A percentile compares a stretch with the other conserved stretches of the same genome.
These are phyloP conservation scores for Temnothorax nylanderi DNA, from an alignment of 1,140 invertebrate genomes.

Conservation along the genomic window DNA sequence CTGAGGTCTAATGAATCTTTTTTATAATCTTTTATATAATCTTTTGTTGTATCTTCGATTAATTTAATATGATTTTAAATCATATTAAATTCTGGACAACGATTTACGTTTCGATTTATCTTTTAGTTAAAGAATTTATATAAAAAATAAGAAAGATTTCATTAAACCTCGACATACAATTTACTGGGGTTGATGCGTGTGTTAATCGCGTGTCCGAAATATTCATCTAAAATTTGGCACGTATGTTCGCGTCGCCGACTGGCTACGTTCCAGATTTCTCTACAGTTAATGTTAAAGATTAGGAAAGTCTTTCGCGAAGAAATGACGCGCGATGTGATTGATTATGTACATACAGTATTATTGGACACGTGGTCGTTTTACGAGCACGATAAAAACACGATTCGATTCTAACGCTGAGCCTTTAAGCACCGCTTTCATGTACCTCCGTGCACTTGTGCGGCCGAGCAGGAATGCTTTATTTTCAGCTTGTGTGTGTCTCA, in stretches of 20 bases:
- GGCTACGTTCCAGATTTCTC: not conserved
- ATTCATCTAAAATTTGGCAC: constrained; percentile 67
- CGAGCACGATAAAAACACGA: constrained; percentile 19
- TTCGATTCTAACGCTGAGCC: constrained; percentile 35
- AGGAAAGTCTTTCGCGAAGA: not conserved
- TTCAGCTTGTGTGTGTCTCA: constrained; percentile 39
- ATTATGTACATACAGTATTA: constrained; percentile 40
- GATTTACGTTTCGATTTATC: not conserved
- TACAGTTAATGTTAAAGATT: constrained; percentile 32
- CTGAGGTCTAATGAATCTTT: not conserved
- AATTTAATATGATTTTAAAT: not conserved
- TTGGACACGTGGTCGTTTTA: constrained; percentile 15
- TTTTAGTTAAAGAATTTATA: constrained; percentile 29
- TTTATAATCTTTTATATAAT: not conserved
- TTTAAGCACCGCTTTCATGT: constrained; percentile 49
- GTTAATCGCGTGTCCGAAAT: constrained; percentile 1
- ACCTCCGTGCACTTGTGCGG: constrained; percentile 9
- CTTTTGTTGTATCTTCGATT: not conserved
- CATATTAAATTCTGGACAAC: not conserved
- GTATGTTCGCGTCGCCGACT: constrained; percentile 12
- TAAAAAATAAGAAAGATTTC: not conserved
- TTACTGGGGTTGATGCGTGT: constrained; percentile 18
- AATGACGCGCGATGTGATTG: constrained; percentile 5
- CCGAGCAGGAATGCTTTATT: constrained; percentile 60
- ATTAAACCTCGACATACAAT: constrained; percentile 36